Base-by-base conservation (phyloP, 2,797 vertebrate species). In the Fundulus diaphanus region DNA sequence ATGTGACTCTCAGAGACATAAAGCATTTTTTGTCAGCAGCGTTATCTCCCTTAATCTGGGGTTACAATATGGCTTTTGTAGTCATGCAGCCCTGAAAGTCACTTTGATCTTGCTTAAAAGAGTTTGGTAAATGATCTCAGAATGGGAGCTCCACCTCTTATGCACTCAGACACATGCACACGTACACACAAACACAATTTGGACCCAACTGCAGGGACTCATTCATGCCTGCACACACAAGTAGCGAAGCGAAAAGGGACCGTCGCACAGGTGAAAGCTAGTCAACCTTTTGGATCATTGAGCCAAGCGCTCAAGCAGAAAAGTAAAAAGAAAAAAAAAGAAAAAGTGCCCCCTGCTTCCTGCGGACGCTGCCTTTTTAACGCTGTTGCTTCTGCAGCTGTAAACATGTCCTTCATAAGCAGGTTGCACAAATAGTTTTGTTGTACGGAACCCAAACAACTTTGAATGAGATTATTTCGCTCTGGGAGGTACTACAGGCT, bases 61-160 rank as follows among this genome's bases (percentile, higher is more conserved):
- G 86, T 92, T 93, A 95, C 94, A 96, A 95, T 93, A 93, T 93
- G 88, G 90, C 93, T 94, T 94, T 95, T 95, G 94, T 95, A 94
- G 92, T 92, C 89, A 88, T 83, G 89, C 89, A 88, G 90, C 77
- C 85, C 83, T 87, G 88, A 89, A 82, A 95, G 94, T 90, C 84
- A 85, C 95, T 96, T 94, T 96, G 95, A 95, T 95, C 94, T 92
- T 48, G 72, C 85, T 93, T 95, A 95, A 95, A 93, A 94, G 93
- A 94, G 93, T 94, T 95, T 95, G 92, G 94, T 92, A 95, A 95
- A 95, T 90, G 92, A 95, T 95, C 94, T 93, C 91, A 91, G 92
- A 83, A 81, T 82, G 81, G 90, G 86, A 92, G 84, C 88, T 85
- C 80, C 81, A 16, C 86, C 88, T 86, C 77, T 74, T 75, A 33